Evolutionary conservation across 30 jellyfish, hydroid and myxozoan genomes (phyloP).

Genomic region (Kudoa iwatai): DNA sequence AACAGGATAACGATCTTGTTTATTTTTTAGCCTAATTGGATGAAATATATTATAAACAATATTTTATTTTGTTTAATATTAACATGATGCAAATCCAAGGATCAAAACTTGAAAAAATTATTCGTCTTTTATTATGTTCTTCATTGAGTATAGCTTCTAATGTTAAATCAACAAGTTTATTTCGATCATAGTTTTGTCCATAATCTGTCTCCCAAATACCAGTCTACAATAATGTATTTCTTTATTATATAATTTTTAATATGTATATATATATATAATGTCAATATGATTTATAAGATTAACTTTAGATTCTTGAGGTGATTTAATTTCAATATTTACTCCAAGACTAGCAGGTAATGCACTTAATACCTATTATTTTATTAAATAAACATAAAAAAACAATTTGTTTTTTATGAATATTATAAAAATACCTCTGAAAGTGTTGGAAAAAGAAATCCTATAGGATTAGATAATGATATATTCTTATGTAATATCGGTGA

Average conservation of each 20-base stretch:
- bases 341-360: conserved; percentile 7
- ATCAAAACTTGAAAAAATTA: conserved; percentile 24
- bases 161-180: conserved; percentile 12
- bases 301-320: conserved; percentile 20
- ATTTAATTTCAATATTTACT: conserved; percentile 13
- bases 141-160: conserved; percentile 9
- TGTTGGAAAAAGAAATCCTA: too few species aligned
- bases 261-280: too few species aligned
- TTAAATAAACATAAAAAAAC: too few species aligned
- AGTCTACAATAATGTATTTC: conserved; percentile 5
- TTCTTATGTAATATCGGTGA: too few species aligned
- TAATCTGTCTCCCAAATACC: conserved; percentile 27
- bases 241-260: too few species aligned
- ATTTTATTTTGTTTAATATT: too few species aligned
- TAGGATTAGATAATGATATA: too few species aligned
- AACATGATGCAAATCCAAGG: conserved; percentile 27
- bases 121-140: conserved; percentile 4
- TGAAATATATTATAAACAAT: too few species aligned
- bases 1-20: conserved; percentile 7
- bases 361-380: conserved; percentile 3
- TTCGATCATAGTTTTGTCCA: conserved; percentile 2
- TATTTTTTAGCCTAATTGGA: conserved; percentile 2
- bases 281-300: too few species aligned
- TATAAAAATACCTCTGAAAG: too few species aligned
- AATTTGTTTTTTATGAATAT: too few species aligned